A percentile compares a stretch with the other conserved stretches of the same genome.
Evolutionary conservation across 1,140 invertebrate genomes (phyloP).

Genomic region (Nomia melanderi): DNA sequence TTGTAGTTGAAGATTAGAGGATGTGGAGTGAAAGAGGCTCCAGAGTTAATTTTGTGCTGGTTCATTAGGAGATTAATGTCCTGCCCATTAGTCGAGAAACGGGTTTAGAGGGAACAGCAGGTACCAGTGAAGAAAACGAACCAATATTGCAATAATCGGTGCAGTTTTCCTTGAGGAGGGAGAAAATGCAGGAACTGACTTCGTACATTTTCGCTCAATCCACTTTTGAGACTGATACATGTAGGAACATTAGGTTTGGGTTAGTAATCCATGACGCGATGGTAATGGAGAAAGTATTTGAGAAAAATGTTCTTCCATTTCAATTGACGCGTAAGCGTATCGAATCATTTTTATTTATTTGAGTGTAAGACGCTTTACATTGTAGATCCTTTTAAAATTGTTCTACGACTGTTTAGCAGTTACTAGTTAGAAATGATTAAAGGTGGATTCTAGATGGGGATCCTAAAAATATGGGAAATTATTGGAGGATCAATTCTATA

Average conservation of each 20-base stretch:
- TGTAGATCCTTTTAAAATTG: not conserved
- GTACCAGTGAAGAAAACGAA: not conserved
- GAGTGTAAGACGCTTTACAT: too few relatives aligned
- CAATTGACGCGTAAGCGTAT: not conserved
- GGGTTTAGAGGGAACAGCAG: not conserved
- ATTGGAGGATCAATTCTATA: too few relatives aligned
- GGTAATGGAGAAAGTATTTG: not conserved
- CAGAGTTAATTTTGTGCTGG: not conserved
- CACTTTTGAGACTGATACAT: constrained; percentile 62
- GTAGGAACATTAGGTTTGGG: constrained; percentile 49
- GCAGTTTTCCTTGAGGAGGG: not conserved
- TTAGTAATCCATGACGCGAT: constrained; percentile 19
- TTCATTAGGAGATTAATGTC: constrained; percentile 3
- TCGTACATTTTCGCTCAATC: constrained; percentile 34
- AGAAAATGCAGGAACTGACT: constrained; percentile 11
- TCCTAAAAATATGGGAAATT: too few relatives aligned
- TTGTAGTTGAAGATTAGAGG: not conserved
- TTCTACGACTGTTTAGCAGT: not conserved
- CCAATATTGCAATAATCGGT: constrained; percentile 11
- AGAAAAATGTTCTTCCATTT: not conserved
- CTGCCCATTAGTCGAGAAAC: constrained; percentile 12
- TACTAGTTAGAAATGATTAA: too few relatives aligned
- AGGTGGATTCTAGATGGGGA: too few relatives aligned
- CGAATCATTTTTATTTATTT: not conserved
- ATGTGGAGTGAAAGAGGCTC: too few relatives aligned